Evolutionary conservation across 92 coral and sea anemone species (phyloP).

Genomic region (Porites lobata): DNA sequence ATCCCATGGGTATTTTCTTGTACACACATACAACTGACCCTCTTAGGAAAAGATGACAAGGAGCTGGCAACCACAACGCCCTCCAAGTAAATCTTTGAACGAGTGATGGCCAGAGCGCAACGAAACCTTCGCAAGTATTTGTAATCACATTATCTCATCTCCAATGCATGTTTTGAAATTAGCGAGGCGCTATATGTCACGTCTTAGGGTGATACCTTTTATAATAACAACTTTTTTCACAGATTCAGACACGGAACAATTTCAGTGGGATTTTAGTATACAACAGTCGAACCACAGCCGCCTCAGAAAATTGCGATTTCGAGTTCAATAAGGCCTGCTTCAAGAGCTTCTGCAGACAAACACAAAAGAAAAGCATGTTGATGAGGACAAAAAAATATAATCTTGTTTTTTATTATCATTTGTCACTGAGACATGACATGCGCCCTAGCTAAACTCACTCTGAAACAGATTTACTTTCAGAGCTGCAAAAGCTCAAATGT

Average conservation of each 20-base stretch:
- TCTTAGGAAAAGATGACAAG: background rate
- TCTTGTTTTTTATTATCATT: background rate
- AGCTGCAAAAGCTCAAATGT: background rate
- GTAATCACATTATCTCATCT: slow-evolving; percentile 15
- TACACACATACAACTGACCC: background rate
- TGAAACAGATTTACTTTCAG: background rate
- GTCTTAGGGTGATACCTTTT: background rate
- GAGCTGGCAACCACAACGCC: background rate
- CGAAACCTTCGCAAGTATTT: slow-evolving; percentile 2
- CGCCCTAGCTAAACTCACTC: background rate
- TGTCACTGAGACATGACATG: background rate
- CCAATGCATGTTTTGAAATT: slow-evolving; percentile 39
- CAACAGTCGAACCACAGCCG: background rate
- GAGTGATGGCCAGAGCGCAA: background rate
- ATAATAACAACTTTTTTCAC: background rate
- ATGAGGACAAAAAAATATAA: background rate
- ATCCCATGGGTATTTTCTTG: slow-evolving; percentile 18
- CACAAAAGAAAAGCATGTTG: too few species aligned
- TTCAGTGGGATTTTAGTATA: background rate
- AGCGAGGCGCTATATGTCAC: background rate
- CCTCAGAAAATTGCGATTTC: background rate
- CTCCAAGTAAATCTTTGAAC: background rate
- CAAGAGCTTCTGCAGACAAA: background rate
- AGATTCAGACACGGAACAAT: too few species aligned
- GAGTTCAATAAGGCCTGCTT: background rate